Evolutionary conservation across 1,140 invertebrate genomes (phyloP), one percentile per base, ranked within the genome.

Genomic region (Drosophila paulistorum): DNA sequence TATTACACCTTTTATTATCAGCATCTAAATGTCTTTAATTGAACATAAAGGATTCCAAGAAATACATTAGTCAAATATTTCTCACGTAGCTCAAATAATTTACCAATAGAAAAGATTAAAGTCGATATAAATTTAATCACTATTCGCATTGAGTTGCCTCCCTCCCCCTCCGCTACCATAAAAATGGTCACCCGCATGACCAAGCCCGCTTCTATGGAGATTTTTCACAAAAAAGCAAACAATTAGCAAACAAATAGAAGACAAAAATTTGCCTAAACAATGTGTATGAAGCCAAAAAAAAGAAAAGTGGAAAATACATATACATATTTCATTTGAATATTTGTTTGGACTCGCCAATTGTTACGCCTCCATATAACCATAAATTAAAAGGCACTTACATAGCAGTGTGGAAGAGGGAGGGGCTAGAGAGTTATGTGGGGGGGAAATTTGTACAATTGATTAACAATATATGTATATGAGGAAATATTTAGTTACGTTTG

Each of bases 401-500:
- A 68, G 39, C 60, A 23, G 39, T 62, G 17, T 17, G 17, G 41
- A 23, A 20, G 17, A 10, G 20, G 45, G 73, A 30, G 30, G 65
- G 55, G 74, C 60, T 37, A 37, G 51, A 11, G 17, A 9, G 23
- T 3, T 30, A 30, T 30, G 30, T 30, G 9, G 58, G 41, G 62
- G 42, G 57, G 26, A 37, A 64, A 78, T 73, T 77, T 77, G 67
- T 76, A 62, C 75, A 87, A 89, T 83, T 80, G 69, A 78, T 83
- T 75, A 83, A 75, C 71, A 78, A 84, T 84, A 71, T 26, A 23
- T 23, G 23, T 23, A 1, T 84, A 71, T 76, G 67, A 74, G 84
- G 84, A 89, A 78, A 84, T 89, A 84, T 89, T 89, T 81, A 89
- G 84, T 89, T 89, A 76, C 70, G 68, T 71, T 77, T 81, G 70